phyloP scores from a whole-genome alignment of 2,113 vertebrate genomes.

The Corythornis cristatus region DNA sequence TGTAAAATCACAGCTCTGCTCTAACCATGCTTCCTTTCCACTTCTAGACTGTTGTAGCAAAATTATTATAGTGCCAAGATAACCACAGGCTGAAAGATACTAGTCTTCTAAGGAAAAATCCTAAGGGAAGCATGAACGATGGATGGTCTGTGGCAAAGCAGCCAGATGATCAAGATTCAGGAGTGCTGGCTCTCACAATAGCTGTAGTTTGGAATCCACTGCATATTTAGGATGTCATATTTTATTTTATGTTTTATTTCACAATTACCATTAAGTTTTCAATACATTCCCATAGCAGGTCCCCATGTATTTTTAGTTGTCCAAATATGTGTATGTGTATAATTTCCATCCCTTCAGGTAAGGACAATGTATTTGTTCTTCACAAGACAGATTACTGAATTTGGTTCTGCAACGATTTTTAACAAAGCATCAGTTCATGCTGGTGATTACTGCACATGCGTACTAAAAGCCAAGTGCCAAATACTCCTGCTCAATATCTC shows the following conservation, averaged over 20 bases:
- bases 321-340: not conserved
- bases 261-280: not conserved
- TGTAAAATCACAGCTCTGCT: not conserved
- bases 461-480: constrained; percentile 1
- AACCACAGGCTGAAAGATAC: not conserved
- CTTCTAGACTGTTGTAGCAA: not conserved
- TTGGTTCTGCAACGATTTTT: constrained; percentile 7
- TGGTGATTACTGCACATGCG: not conserved
- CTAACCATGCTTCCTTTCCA: not conserved
- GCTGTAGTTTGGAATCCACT: not conserved
- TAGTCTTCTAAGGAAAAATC: not conserved
- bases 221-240: not conserved
- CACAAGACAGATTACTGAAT: not conserved
- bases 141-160: not conserved
- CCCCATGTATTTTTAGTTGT: not conserved
- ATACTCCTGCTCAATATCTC: constrained; percentile 7
- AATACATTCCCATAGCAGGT: not conserved
- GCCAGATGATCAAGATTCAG: not conserved
- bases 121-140: not conserved
- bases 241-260: not conserved
- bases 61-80: not conserved
- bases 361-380: not conserved
- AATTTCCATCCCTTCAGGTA: not conserved
- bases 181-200: not conserved
- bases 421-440: not conserved